Percentiles rank a stretch among this genome's conserved stretches.
These are phyloP conservation scores for Callimorpha dominula DNA, from an alignment of 2,888 invertebrate genomes.

Conservation along the genomic window DNA sequence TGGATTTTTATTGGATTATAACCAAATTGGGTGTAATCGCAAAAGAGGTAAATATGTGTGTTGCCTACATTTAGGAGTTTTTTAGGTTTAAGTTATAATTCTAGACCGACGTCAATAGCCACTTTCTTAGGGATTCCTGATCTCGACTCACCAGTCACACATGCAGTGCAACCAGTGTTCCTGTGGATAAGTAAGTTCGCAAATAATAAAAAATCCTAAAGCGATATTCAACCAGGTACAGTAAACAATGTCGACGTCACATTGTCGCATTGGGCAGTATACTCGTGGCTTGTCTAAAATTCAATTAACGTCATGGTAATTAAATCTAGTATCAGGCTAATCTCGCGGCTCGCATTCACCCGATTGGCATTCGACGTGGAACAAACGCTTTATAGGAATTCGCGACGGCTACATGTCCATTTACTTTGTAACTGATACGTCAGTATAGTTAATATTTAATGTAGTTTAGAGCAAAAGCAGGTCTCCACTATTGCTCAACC, in stretches of 20 bases:
- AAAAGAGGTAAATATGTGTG: not conserved
- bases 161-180: not conserved
- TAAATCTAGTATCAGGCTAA: conserved; percentile 47
- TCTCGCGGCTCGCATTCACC: conserved; percentile 36
- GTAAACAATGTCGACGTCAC: conserved; percentile 35
- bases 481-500: not conserved
- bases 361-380: conserved; percentile 38
- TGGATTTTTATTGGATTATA: too few relatives aligned
- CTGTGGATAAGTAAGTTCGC: not conserved
- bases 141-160: not conserved
- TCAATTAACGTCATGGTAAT: conserved; percentile 58
- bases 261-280: conserved; percentile 32
- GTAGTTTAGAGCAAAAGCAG: not conserved
- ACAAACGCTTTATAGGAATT: conserved; percentile 47
- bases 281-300: conserved; percentile 52
- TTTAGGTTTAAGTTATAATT: not conserved
- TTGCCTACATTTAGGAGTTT: not conserved
- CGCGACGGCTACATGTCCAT: conserved; percentile 31
- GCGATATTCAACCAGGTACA: conserved; percentile 23
- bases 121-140: not conserved
- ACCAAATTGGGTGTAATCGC: not conserved
- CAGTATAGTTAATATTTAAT: not conserved
- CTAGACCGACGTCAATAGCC: not conserved
- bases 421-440: conserved; percentile 19
- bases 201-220: not conserved